Percentiles rank a stretch among this genome's conserved stretches.
Evolutionary conservation across 2,113 vertebrate species (phyloP).

Genomic region (Microcebus lehilahytsara): DNA sequence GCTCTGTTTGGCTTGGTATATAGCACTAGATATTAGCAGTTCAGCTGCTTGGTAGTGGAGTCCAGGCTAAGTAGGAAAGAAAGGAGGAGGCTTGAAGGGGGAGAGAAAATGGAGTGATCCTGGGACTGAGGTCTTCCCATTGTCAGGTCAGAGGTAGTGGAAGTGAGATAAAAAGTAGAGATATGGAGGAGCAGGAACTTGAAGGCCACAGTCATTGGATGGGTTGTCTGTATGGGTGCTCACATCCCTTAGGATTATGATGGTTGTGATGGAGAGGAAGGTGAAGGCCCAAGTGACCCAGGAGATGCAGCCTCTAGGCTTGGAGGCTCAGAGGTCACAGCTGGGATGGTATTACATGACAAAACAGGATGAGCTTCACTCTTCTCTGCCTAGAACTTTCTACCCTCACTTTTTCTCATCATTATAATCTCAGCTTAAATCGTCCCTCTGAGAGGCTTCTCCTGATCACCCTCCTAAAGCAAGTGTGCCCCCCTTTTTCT

Average conservation of each 20-base stretch:
- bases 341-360: background rate
- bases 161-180: background rate
- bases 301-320: background rate
- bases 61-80: background rate
- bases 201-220: background rate
- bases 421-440: background rate
- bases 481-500: background rate
- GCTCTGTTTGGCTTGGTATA: background rate
- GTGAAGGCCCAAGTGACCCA: background rate
- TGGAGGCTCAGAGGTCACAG: too few species aligned
- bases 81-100: background rate
- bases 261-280: background rate
- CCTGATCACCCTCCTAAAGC: background rate
- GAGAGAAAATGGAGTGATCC: background rate
- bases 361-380: background rate
- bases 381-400: background rate
- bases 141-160: background rate
- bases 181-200: background rate
- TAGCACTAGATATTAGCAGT: background rate
- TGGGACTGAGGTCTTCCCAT: background rate
- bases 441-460: background rate
- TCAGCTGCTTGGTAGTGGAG: background rate
- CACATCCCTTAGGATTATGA: background rate
- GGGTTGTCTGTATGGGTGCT: background rate
- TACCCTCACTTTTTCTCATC: background rate